phyloP scores from a whole-genome alignment of 2,797 vertebrate genomes.

The Lithobates pipiens region DNA sequence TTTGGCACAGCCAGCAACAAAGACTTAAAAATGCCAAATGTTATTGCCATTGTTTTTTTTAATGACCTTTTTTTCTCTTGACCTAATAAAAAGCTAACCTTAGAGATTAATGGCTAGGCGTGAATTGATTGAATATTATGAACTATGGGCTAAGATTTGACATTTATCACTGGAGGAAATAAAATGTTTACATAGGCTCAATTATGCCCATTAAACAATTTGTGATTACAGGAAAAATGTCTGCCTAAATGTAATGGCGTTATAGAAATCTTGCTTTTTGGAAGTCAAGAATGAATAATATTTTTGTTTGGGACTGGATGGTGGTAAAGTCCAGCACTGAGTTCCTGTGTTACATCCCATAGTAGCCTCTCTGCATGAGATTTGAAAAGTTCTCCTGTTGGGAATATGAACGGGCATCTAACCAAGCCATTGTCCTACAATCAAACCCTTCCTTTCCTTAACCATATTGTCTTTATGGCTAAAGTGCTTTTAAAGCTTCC shows the following conservation, averaged over 20 bases:
- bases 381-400: too few species aligned
- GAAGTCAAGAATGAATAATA: neutral
- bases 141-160: conserved; percentile 46
- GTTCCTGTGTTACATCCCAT: too few species aligned
- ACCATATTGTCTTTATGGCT: too few species aligned
- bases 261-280: neutral
- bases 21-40: conserved; percentile 59
- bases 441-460: too few species aligned
- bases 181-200: conserved; percentile 18
- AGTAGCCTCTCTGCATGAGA: too few species aligned
- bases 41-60: conserved; percentile 47
- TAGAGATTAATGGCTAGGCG: conserved; percentile 48
- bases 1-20: conserved; percentile 43
- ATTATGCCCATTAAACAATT: conserved; percentile 25
- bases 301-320: too few species aligned
- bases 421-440: too few species aligned
- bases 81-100: conserved; percentile 60
- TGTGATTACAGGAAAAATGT: conserved; percentile 25
- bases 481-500: too few species aligned
- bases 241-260: neutral
- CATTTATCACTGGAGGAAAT: conserved; percentile 42
- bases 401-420: too few species aligned
- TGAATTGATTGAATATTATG: conserved; percentile 54
- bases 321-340: too few species aligned
- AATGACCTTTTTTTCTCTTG: conserved; percentile 55